Base-by-base conservation (phyloP, 2,797 vertebrate species). In the Lagodon rhomboides region DNA sequence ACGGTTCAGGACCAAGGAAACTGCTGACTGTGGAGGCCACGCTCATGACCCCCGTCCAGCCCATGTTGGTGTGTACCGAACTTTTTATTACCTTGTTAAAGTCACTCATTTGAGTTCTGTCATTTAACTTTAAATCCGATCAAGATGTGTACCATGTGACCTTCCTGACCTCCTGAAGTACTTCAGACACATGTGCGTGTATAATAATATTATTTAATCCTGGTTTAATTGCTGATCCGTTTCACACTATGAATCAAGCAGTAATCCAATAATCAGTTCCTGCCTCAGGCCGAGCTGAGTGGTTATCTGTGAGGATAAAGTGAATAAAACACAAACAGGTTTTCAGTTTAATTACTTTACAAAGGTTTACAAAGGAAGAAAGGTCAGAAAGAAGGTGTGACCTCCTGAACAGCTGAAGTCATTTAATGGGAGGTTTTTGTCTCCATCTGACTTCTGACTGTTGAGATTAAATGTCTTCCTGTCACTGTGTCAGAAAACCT, bases 31-130 rank as follows among this genome's bases (percentile, higher is more conserved):
- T 99, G 3, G 96, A 99, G 94, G 98, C 98, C 7, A 94, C 96
- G 0, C 95, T 99, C 80, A 98, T 99, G 98, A 99, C 98, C 3
- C 98, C 98, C 0, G 97, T 99, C 53, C 98, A 99, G 92, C 98
- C 98, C 61, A 99, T 99, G 98, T 87, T 99, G 97, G 98, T 99
- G 83, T 93, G 81, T 49, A n/a, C n/a, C n/a, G n/a, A n/a, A n/a
- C n/a, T n/a, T n/a, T n/a, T n/a, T n/a, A n/a, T n/a, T n/a, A n/a
- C 34, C 34, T 34, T 9, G 34, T 34, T 34, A 9, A 34, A 34
- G 34, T 34, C 34, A 34, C 34, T 9, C 1, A 9, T 34, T 6
- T 9, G 8, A 34, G 0, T 7, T 34, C 34, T 34, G 34, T 34
- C 34, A 34, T 34, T 34, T 9, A 8, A 34, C 34, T 34, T 34